Evolutionary conservation across 2,113 vertebrate genomes (phyloP), one percentile per base, ranked within the genome.

Genomic region (Dissostichus mawsoni): DNA sequence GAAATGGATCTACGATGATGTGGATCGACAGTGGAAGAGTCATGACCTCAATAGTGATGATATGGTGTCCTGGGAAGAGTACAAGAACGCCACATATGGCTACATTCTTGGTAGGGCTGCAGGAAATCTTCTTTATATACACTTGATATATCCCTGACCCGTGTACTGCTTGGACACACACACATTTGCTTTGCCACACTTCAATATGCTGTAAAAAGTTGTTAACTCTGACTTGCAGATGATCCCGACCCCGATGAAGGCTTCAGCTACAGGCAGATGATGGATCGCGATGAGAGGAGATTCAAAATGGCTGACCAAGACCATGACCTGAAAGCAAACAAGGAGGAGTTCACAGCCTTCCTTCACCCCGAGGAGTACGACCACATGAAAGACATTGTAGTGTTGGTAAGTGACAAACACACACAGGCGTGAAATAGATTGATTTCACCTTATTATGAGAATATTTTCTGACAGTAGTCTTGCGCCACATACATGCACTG

Each of bases 301-400:
- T 99, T 99, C 94, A 97, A 98, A 90, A 97, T 96, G 96, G 98
- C 98, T 0, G 96, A 99, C 87, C 92, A 94, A 50, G 94, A 99
- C 1, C 94, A 95, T 2, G 96, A 99, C 90, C 50, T 96, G 81
- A 95, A 94, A 0, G 97, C 98, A 51, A 97, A 96, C 83, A 98
- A 98, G 86, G 98, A 99, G 36, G 98, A 99, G 86, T 99, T 99
- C 86, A 98, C 98, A 0, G 98, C 98, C 51, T 99, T 99, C 69
- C 95, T 99, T 82, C 98, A 99, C 78, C 98, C 98, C 0, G 98
- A 99, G 71, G 98, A 99, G 86, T 99, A 98, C 0, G 97, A 98
- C 23, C 96, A 99, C 92, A 99, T 99, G 98, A 99, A 99, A 77
- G 98, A 99, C 72, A 98, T 98, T 10, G 97, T 99, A 0, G 98